Percentiles rank a stretch among this genome's conserved stretches.
phyloP scores from a whole-genome alignment of 2,888 invertebrate species.

The Ganaspis brasiliensis region DNA sequence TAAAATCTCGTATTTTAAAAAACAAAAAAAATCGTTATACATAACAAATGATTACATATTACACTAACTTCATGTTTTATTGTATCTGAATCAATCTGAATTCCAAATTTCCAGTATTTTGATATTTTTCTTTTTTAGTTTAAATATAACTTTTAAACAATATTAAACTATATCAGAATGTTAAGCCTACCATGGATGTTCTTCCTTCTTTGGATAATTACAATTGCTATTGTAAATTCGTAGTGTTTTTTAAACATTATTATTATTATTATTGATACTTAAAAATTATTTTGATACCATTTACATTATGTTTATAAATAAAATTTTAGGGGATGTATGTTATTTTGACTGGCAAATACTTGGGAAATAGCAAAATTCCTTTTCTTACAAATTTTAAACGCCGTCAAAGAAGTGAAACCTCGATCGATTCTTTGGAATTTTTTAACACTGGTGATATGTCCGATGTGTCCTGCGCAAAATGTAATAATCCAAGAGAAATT shows the following conservation, averaged over 20 bases:
- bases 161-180: background rate
- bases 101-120: background rate
- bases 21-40: too few species aligned
- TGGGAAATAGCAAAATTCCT: background rate
- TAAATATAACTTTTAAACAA: too few species aligned
- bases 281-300: too few species aligned
- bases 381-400: constrained; percentile 8
- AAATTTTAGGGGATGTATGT: constrained; percentile 23
- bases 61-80: background rate
- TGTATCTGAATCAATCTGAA: background rate
- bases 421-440: constrained; percentile 68
- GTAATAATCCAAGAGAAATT: constrained; percentile 14
- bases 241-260: background rate
- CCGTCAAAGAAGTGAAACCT: constrained; percentile 64
- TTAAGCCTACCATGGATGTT: background rate
- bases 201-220: background rate
- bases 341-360: background rate
- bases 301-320: background rate
- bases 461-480: constrained; percentile 48
- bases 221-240: background rate
- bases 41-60: constrained; percentile 7
- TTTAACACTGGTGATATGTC: constrained; percentile 65
- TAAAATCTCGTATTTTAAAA: too few species aligned
- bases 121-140: background rate
- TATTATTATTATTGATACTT: background rate